Evolutionary conservation across 1,140 invertebrate genomes (phyloP).

Genomic region (Apis mellifera): Amel_HAv3.1 CM009941.2:12806501-12807000

Average conservation of each 20-base stretch:
- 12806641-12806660: too few species aligned
- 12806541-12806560: too few species aligned
- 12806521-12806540: too few species aligned
- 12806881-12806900: not conserved
- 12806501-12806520: too few species aligned
- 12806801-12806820: not conserved
- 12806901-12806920: not conserved
- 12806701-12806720: too few species aligned
- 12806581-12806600: too few species aligned
- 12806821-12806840: not conserved
- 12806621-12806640: too few species aligned
- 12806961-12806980: not conserved
- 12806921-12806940: not conserved
- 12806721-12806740: too few species aligned
- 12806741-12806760: not conserved
- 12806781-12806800: slow-evolving; percentile 12
- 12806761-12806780: not conserved
- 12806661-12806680: not conserved
- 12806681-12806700: not conserved
- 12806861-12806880: not conserved
- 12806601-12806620: too few species aligned
- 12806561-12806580: too few species aligned
- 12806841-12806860: not conserved
- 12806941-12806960: not conserved
- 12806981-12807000: too few species aligned